Conservation (phyloP, 2,113 vertebrate genomes). For the Pterocles burchelli region DNA sequence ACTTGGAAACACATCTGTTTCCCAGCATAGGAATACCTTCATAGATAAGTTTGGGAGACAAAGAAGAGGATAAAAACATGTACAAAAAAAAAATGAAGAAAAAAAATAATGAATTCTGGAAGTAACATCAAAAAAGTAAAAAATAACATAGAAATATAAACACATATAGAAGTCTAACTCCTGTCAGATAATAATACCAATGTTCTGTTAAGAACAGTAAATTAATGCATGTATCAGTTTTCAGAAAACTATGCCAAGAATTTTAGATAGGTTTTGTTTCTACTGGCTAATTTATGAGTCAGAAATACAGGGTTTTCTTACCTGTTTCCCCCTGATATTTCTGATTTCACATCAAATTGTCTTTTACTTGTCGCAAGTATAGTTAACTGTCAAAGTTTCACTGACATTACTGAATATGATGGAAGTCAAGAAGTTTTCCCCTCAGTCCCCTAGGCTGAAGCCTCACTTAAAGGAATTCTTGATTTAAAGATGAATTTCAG, state of each 20-base stretch:
- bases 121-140: not conserved
- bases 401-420: not conserved
- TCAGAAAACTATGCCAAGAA: not conserved
- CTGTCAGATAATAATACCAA: not conserved
- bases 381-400: not conserved
- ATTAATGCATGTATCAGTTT: not conserved
- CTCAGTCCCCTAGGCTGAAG: not conserved
- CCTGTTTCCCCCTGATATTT: constrained; percentile 35
- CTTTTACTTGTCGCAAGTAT: not conserved
- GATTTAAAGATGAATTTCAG: not conserved
- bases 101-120: not conserved
- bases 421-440: not conserved
- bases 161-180: not conserved
- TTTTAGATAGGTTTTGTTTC: constrained; percentile 13
- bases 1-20: not conserved
- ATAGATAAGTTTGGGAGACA: not conserved
- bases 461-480: not conserved
- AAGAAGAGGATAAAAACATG: not conserved
- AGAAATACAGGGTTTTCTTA: constrained; percentile 26
- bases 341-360: not conserved
- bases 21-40: not conserved
- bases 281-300: constrained; percentile 7
- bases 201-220: not conserved
- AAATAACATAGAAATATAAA: not conserved
- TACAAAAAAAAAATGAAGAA: not conserved